Evolutionary conservation across 2,113 vertebrate genomes (phyloP).

Genomic region (Amblyopsis rosae): DNA sequence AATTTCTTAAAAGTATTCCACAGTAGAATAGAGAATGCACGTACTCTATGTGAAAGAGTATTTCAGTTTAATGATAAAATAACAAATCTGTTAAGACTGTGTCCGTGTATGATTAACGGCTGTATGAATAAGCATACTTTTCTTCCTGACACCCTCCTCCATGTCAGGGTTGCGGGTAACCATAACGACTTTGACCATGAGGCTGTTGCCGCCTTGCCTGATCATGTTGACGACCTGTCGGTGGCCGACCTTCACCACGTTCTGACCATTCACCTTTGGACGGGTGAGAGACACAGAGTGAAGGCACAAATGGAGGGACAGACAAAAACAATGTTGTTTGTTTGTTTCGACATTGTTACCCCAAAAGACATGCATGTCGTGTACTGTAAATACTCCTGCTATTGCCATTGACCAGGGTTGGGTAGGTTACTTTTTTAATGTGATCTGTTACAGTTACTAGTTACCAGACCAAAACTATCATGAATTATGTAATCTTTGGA

Average conservation of each 20-base stretch:
- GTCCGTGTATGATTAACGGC: not conserved
- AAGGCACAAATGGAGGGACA: not conserved
- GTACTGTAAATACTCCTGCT: no score
- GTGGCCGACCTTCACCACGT: constrained; percentile 93
- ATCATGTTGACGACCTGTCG: constrained; percentile 96
- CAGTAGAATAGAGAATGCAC: no score
- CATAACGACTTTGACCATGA: constrained; percentile 96
- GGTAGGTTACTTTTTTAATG: no score
- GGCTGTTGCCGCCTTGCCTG: constrained; percentile 90
- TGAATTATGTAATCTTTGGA: no score
- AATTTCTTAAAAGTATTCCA: no score
- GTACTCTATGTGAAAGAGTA: not conserved
- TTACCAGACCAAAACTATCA: no score
- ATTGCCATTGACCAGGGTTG: no score
- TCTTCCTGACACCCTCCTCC: constrained; percentile 88
- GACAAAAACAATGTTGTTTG: no score
- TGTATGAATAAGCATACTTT: constrained; percentile 75
- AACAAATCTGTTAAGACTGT: not conserved
- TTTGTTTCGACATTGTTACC: no score
- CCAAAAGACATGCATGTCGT: no score
- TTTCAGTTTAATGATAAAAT: not conserved
- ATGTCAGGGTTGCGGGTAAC: constrained; percentile 91
- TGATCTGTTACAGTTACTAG: no score
- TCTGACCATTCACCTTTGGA: constrained; percentile 88
- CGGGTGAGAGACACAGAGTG: not conserved